Base-by-base conservation (phyloP, 2,888 invertebrate species). In the Drosophila pegasa region DNA sequence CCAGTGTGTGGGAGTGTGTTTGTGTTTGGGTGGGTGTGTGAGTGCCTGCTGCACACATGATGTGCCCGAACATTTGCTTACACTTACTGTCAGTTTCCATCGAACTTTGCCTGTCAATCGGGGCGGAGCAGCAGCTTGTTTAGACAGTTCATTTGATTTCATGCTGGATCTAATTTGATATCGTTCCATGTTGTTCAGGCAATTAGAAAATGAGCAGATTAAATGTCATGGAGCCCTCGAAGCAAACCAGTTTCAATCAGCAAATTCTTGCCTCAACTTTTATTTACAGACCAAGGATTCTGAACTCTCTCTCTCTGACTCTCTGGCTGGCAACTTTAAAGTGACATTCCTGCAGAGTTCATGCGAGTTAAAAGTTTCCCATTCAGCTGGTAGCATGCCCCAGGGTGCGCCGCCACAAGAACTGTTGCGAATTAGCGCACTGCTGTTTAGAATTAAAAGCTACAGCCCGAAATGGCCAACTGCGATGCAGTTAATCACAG, bases 401-500 rank as follows among this genome's bases (percentile, higher is more conserved):
- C 3, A 14, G 35, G 20, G 47, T 20, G 31, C 31, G 55, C 37
- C 63, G 38, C 43, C 52, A 60, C 50, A 62, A 51, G 38, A 48
- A 22, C 47, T 58, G 54, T 29, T 64, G 48, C 67, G 65, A 80
- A 83, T 87, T 78, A 66, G 60, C 71, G 64, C 62, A n/a, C 47
- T 76, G 64, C 61, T 68, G 62, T 71, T 78, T 56, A 54, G 70
- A 72, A 81, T 75, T 77, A 79, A 85, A 82, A 57, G 68, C 75
- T 59, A 35, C 38, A 80, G 40, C 61, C 56, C 45, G 60, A 82
- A 75, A 67, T 55, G 69, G 52, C 22, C 68, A 62, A 55, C 54
- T 48, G 47, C 62, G 63, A 66, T 65, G 76, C 82, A 81, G 87
- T 81, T 84, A 87, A 81, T 83, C 85, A 84, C 82, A 65, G 69